Evolutionary conservation across 1,140 invertebrate species (phyloP).

Genomic region (Reticulitermes speratus): DNA sequence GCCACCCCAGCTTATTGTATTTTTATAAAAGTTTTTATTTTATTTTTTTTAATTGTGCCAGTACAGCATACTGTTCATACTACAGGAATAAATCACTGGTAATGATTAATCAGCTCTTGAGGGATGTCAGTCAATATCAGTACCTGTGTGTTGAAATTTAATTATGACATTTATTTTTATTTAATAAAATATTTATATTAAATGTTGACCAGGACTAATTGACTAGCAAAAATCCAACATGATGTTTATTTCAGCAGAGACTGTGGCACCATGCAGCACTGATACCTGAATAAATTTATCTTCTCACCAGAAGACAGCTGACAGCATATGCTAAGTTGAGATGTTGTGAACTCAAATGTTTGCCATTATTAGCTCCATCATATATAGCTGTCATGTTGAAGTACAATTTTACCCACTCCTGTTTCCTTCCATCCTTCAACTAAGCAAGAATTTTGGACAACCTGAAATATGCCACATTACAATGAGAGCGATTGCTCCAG

Average conservation of each 20-base stretch:
- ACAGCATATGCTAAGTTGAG: neutral
- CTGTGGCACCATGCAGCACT: neutral
- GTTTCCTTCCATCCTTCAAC: too few species aligned
- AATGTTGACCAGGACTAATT: neutral
- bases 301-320: neutral
- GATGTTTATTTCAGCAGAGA: slow-evolving; percentile 12
- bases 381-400: too few species aligned
- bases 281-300: neutral
- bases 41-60: too few species aligned
- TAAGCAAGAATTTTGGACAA: too few species aligned
- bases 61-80: too few species aligned
- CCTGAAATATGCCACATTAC: too few species aligned
- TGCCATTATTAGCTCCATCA: neutral
- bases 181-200: slow-evolving; percentile 4
- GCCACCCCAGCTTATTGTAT: too few species aligned
- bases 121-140: slow-evolving; percentile 5
- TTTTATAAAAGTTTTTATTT: too few species aligned
- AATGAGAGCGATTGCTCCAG: too few species aligned
- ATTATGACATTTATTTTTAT: neutral
- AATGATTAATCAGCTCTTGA: neutral
- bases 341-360: neutral
- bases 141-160: neutral
- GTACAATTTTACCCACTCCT: too few species aligned
- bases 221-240: neutral
- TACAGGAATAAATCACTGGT: too few species aligned